These are phyloP conservation scores for Enteromius anoplus DNA, from an alignment of 2,797 vertebrate species.

Conservation along the genomic window DNA sequence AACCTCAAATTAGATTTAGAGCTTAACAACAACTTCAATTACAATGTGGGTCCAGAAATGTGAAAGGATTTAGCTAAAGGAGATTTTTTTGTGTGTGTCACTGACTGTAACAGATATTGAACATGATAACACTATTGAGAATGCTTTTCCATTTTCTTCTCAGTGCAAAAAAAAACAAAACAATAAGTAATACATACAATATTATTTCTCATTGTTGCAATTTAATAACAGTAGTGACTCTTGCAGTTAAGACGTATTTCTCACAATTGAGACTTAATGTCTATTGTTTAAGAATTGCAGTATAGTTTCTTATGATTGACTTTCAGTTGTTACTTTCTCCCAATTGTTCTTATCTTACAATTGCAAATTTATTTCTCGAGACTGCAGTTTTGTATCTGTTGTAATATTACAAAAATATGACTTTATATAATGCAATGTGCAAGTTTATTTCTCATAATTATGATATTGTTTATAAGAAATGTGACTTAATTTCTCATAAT, in stretches of 20 bases:
- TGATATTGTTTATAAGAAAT: background rate
- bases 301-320: background rate
- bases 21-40: constrained; percentile 65
- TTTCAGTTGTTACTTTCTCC: background rate
- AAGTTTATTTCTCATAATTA: background rate
- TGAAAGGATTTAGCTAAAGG: constrained; percentile 52
- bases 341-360: background rate
- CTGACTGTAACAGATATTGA: background rate
- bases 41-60: constrained; percentile 27
- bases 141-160: background rate
- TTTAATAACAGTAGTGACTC: background rate
- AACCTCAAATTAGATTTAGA: constrained; percentile 67
- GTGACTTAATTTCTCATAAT: background rate
- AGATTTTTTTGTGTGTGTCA: background rate
- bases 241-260: background rate
- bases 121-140: background rate
- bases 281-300: background rate
- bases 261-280: background rate
- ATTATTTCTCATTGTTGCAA: background rate
- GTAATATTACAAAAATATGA: background rate
- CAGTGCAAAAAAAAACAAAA: background rate
- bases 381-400: background rate
- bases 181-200: background rate
- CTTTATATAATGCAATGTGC: background rate
- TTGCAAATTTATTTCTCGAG: background rate